Percentiles rank a stretch among this genome's conserved stretches.
Evolutionary conservation across 1,140 invertebrate species (phyloP).

Genomic region (Cydia fagiglandana): DNA sequence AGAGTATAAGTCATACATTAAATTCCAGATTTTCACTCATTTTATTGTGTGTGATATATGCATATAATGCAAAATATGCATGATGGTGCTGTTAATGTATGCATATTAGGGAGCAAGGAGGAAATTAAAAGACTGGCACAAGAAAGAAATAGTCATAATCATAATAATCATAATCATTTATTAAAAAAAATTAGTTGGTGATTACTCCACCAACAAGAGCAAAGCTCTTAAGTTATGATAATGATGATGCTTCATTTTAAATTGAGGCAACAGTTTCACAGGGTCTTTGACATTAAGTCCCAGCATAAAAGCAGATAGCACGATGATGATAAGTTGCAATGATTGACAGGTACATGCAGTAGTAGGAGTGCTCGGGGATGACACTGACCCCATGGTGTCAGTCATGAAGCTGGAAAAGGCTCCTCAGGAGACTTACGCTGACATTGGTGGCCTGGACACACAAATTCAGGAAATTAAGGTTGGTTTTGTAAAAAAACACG

Average conservation of each 20-base stretch:
- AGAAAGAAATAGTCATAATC: no score
- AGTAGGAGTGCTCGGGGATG: slow-evolving; percentile 98
- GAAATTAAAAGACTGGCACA: no score
- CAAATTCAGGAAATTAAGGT: slow-evolving; percentile 97
- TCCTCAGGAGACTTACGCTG: slow-evolving; percentile 99
- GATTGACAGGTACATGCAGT: slow-evolving; percentile 93
- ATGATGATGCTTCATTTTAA: no score
- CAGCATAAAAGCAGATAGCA: neutral
- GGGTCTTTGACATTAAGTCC: no score
- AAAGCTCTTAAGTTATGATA: no score
- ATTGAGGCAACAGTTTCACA: no score
- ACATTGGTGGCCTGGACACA: slow-evolving; percentile 99
- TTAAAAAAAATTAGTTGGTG: no score
- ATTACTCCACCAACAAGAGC: no score
- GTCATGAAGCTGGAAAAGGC: slow-evolving; percentile 99
- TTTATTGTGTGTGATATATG: neutral
- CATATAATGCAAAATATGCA: neutral
- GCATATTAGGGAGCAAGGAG: no score
- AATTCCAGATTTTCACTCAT: no score
- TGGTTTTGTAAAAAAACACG: neutral
- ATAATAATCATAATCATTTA: no score
- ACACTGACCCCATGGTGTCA: slow-evolving; percentile 99
- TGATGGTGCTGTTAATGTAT: neutral
- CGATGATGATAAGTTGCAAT: neutral
- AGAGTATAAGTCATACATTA: no score